Percentiles rank a stretch among this genome's conserved stretches.
Conservation (phyloP, 2,113 vertebrate species). For the Serilophus lunatus region DNA sequence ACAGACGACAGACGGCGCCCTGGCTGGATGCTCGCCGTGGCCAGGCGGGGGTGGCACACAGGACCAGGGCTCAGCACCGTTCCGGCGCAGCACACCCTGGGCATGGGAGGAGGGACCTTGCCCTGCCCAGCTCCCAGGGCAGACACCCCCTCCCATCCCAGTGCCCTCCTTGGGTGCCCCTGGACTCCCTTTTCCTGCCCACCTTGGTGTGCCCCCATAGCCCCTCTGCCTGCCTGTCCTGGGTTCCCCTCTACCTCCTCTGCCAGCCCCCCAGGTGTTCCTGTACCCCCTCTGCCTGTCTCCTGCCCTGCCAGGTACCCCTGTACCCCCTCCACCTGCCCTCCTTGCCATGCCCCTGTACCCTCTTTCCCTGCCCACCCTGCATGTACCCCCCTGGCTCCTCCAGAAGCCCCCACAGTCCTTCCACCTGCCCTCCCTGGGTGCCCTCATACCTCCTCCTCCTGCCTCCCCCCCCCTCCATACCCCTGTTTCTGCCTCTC, state of each 20-base stretch:
- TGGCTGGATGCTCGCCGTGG: background rate
- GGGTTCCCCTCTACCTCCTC: too few species aligned
- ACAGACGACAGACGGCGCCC: background rate
- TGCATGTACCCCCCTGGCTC: background rate
- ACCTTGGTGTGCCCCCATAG: background rate
- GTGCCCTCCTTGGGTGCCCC: background rate
- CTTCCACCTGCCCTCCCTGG: background rate
- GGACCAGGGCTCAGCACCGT: background rate
- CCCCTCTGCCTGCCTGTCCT: background rate
- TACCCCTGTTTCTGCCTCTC: background rate
- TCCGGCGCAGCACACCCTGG: background rate
- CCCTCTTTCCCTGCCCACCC: background rate
- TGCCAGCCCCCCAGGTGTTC: too few species aligned
- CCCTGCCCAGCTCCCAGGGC: background rate
- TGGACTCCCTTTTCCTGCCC: background rate
- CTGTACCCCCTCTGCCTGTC: background rate
- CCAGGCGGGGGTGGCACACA: background rate
- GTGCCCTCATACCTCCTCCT: background rate
- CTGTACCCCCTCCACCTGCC: too few species aligned
- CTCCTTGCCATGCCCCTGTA: background rate
- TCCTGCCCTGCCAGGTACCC: too few species aligned
- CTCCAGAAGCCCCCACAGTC: background rate
- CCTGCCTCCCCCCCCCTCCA: background rate
- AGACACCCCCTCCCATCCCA: accelerated
- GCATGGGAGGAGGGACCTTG: background rate